Evolutionary conservation across 2,113 vertebrate species (phyloP), one percentile per base, ranked within the genome.

Genomic region (Oryzias woworae): DNA sequence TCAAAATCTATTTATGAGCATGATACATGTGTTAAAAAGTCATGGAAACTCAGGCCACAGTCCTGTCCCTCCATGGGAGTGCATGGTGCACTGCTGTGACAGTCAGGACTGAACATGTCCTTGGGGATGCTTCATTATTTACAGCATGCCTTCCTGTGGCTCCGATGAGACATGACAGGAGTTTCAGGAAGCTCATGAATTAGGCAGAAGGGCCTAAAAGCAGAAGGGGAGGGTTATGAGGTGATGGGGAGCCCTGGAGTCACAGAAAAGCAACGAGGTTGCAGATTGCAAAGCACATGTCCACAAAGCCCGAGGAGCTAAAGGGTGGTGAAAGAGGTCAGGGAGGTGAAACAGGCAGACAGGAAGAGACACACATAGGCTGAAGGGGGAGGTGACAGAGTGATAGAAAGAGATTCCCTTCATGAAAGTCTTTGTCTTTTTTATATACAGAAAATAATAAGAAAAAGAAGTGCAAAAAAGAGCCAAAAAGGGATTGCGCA

Each of bases 141-240:
- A 91, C 86, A 85, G 71, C 56, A 58, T 82, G 82, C 73, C 83
- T 90, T 91, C 87, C 82, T 77, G 70, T 82, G 82, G 82, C 85
- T 79, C 85, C 82, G 79, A 92, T 91, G 88, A 81, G 85, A 90
- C 82, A 79, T 90, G 92, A 92, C 91, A 92, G 89, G 78, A 90
- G 83, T 82, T 88, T 87, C 83, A 89, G 84, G 85, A 89, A 91
- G 80, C 80, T 87, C 87, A 92, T 93, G 86, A 93, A 93, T 92
- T 88, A 91, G 90, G 83, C 81, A 91, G 75, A 77, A 53, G 68
- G 64, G 65, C 80, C 85, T 90, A 90, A 93, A 92, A 92, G 86
- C 85, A 85, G 66, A 75, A 59, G 76, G 72, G 73, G 75, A 73
- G 72, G 74, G 77, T 78, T 57, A 64, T 58, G 58, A 67, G 81